phyloP scores from a whole-genome alignment of 1,140 invertebrate genomes.

The Neomicropteryx cornuta region DNA sequence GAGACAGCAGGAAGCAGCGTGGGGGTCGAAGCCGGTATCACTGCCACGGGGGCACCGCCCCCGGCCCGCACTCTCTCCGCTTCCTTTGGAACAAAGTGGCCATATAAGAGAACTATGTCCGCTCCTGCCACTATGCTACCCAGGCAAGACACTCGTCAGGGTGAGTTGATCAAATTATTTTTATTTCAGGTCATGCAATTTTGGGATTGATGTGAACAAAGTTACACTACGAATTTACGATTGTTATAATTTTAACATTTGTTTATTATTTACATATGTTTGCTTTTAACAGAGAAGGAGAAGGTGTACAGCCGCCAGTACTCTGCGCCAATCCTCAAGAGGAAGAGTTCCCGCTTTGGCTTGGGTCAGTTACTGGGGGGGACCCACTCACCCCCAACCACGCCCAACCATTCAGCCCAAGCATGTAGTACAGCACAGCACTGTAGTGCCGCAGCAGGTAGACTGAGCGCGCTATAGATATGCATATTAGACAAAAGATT shows the following conservation, averaged over 20 bases:
- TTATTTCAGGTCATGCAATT: too few relatives aligned
- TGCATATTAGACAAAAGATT: too few relatives aligned
- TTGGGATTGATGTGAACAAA: not conserved
- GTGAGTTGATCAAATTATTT: slow-evolving; percentile 30
- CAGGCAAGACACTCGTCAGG: slow-evolving; percentile 63
- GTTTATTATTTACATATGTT: too few relatives aligned
- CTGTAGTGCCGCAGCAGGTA: not conserved
- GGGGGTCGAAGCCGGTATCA: too few relatives aligned
- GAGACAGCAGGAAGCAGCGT: slow-evolving; percentile 39
- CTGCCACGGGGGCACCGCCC: too few relatives aligned
- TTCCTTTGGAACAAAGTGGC: slow-evolving; percentile 87
- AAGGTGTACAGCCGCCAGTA: slow-evolving; percentile 82
- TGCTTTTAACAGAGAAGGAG: slow-evolving; percentile 62
- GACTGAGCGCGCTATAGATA: not conserved
- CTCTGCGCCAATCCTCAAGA: slow-evolving; percentile 79
- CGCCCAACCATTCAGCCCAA: too few relatives aligned
- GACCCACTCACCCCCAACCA: too few relatives aligned
- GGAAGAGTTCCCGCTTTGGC: slow-evolving; percentile 85
- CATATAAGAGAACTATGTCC: slow-evolving; percentile 89
- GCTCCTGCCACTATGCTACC: slow-evolving; percentile 74
- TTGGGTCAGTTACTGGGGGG: slow-evolving; percentile 72
- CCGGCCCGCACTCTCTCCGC: slow-evolving; percentile 74
- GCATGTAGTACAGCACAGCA: slow-evolving; percentile 18
- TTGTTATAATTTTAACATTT: too few relatives aligned
- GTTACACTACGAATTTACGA: not conserved